Percentiles rank a stretch among this genome's conserved stretches.
Evolutionary conservation across 2,888 invertebrate species (phyloP).

Genomic region (Erebia aethiops): DNA sequence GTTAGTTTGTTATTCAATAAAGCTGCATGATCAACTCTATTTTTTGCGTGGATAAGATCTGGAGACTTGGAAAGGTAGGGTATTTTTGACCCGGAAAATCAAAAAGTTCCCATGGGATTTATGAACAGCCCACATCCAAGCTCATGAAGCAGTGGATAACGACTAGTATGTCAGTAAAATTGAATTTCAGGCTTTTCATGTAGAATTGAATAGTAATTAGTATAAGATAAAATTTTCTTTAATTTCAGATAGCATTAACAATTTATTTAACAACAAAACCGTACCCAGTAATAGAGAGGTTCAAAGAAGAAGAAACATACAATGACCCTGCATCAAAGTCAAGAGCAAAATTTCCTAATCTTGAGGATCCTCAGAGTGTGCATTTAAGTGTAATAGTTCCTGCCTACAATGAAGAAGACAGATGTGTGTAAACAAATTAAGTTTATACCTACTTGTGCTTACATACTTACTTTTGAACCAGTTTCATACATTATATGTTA

Average conservation of each 20-base stretch:
- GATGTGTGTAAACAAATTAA: slow-evolving; percentile 85
- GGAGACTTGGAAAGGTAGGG: too few relatives aligned
- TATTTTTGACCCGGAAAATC: too few relatives aligned
- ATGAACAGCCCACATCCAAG: too few relatives aligned
- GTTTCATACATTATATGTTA: neutral
- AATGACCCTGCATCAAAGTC: slow-evolving; percentile 82
- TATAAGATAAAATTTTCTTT: neutral
- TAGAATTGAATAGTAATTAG: neutral
- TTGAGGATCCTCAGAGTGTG: slow-evolving; percentile 86
- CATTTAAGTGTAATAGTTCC: slow-evolving; percentile 96
- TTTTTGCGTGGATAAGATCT: too few relatives aligned
- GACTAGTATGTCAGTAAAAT: too few relatives aligned
- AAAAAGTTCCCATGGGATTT: too few relatives aligned
- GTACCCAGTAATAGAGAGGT: slow-evolving; percentile 86
- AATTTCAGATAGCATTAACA: slow-evolving; percentile 83
- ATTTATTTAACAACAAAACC: slow-evolving; percentile 85
- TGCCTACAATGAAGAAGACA: slow-evolving; percentile 97
- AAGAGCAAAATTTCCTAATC: slow-evolving; percentile 85
- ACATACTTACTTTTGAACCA: too few relatives aligned
- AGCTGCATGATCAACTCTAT: too few relatives aligned
- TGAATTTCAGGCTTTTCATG: too few relatives aligned
- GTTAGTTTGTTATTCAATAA: too few relatives aligned
- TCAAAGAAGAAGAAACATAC: slow-evolving; percentile 90
- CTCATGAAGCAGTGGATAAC: too few relatives aligned
- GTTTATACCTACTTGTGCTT: neutral